Percentiles rank a stretch among this genome's conserved stretches.
These are phyloP conservation scores for Hyperoodon ampullatus DNA, from an alignment of 2,113 vertebrate genomes.

Conservation along the genomic window DNA sequence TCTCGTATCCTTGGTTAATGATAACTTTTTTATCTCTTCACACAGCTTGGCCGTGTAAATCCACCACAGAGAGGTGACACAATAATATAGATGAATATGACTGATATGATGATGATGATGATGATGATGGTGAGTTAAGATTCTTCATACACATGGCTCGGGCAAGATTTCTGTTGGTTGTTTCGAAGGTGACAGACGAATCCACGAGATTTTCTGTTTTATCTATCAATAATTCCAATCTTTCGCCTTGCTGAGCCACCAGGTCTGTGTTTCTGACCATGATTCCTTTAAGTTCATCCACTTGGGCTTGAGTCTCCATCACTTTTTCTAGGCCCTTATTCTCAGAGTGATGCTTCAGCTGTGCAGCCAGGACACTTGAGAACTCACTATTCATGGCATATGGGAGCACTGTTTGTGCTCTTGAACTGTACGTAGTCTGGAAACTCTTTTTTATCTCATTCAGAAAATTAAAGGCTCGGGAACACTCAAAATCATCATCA, in stretches of 20 bases:
- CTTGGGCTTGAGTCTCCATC: conserved; percentile 95
- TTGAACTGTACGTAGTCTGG: conserved; percentile 97
- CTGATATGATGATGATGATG: conserved; percentile 87
- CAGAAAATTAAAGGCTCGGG: conserved; percentile 96
- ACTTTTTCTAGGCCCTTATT: conserved; percentile 92
- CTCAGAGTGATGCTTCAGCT: conserved; percentile 98
- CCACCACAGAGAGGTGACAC: conserved; percentile 93
- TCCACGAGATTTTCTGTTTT: no score
- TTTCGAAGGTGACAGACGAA: conserved; percentile 97
- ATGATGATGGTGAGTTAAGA: conserved; percentile 95
- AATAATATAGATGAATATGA: conserved; percentile 91
- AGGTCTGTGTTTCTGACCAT: conserved; percentile 96
- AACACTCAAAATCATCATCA: conserved; percentile 98
- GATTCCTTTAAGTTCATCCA: conserved; percentile 98
- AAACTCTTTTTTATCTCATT: conserved; percentile 97
- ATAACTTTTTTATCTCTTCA: conserved; percentile 86
- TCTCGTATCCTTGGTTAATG: conserved; percentile 66
- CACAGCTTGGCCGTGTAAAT: conserved; percentile 91
- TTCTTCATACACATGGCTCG: conserved; percentile 99
- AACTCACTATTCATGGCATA: conserved; percentile 99
- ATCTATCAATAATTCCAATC: no score
- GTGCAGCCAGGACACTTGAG: conserved; percentile 94
- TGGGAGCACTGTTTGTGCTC: conserved; percentile 96
- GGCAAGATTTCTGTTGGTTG: conserved; percentile 97
- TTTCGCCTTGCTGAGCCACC: no score